phyloP scores from a whole-genome alignment of 2,888 invertebrate genomes.

The Tinea semifulvella region DNA sequence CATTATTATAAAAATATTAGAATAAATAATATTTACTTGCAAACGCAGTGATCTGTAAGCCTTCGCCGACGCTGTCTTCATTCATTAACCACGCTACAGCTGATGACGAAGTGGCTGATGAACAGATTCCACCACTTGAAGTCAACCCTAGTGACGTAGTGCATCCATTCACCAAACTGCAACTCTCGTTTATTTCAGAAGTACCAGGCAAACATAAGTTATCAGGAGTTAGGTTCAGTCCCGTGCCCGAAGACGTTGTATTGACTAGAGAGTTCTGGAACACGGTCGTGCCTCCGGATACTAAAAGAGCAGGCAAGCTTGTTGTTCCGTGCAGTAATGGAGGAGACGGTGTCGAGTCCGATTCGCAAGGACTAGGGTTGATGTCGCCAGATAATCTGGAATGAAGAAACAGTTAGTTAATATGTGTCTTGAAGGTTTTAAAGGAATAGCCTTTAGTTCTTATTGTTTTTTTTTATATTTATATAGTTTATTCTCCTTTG shows the following conservation, averaged over 20 bases:
- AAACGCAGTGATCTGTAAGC: background rate
- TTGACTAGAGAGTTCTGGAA: slow-evolving; percentile 38
- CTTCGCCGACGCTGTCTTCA: slow-evolving; percentile 61
- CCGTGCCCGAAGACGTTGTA: slow-evolving; percentile 36
- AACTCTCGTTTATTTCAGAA: slow-evolving; percentile 39
- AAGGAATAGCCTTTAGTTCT: too few relatives aligned
- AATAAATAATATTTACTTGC: slow-evolving; percentile 6
- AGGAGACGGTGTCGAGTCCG: slow-evolving; percentile 71
- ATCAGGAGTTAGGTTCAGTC: slow-evolving; percentile 37
- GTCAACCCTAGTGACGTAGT: slow-evolving; percentile 49
- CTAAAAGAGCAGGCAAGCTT: slow-evolving; percentile 51
- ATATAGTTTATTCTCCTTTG: too few relatives aligned
- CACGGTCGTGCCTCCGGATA: slow-evolving; percentile 48
- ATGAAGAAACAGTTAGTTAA: slow-evolving; percentile 21
- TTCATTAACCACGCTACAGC: slow-evolving; percentile 66
- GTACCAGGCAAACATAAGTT: slow-evolving; percentile 35
- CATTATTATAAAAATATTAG: too few relatives aligned
- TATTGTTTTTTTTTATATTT: too few relatives aligned
- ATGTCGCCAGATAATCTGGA: slow-evolving; percentile 55
- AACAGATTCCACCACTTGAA: slow-evolving; percentile 46
- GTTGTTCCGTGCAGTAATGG: slow-evolving; percentile 54
- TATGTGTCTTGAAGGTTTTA: too few relatives aligned
- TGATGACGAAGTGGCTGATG: slow-evolving; percentile 48
- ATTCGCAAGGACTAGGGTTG: slow-evolving; percentile 68
- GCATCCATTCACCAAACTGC: slow-evolving; percentile 55